Base-by-base conservation (phyloP, 2,888 invertebrate species). In the Celastrina argiolus region DNA sequence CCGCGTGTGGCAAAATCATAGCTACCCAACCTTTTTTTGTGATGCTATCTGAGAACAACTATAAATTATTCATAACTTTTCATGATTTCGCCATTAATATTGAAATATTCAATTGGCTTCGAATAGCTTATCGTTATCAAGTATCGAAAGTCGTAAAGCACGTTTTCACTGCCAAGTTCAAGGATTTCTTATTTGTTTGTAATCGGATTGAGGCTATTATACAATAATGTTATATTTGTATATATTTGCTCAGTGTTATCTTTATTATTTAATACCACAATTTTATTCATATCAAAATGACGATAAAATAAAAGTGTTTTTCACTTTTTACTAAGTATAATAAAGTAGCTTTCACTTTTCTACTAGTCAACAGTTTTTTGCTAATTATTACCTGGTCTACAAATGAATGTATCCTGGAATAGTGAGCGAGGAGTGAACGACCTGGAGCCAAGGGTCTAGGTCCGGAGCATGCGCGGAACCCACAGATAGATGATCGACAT, bases 381-480 rank as follows among this genome's bases (percentile, higher is more conserved):
- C 18, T 18, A n/a, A 45, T 45, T 18, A 45, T 1, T 18, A n/a
- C 36, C 36, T 36, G 45, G 18, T 22, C 45, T 18, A 45, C 18
- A 18, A 45, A 45, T 10, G 45, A 36, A 31, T 45, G 45, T 45
- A 18, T 45, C 18, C 45, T 18, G 45, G 18, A 45, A 45, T 22
- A 10, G 51, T 51, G 14, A 51, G 51, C 51, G 22, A 51, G 51
- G 22, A 51, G 51, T 51, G 51, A 51, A 51, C 22, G 51, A 51
- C 51, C 51, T 22, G 51, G 22, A 10, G 22, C 22, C 51, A 12
- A 10, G 22, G 22, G 22, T 22, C 51, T 22, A 51, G 51, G 51
- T 51, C 51, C 51, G 51, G 51, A 51, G 51, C 51, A 51, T 51
- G 51, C 51, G 51, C 51, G 51, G 22, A 51, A 51, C 36, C 36